Base-by-base conservation (phyloP, 2,797 vertebrate genomes). In the Sandelia bainsii region DNA sequence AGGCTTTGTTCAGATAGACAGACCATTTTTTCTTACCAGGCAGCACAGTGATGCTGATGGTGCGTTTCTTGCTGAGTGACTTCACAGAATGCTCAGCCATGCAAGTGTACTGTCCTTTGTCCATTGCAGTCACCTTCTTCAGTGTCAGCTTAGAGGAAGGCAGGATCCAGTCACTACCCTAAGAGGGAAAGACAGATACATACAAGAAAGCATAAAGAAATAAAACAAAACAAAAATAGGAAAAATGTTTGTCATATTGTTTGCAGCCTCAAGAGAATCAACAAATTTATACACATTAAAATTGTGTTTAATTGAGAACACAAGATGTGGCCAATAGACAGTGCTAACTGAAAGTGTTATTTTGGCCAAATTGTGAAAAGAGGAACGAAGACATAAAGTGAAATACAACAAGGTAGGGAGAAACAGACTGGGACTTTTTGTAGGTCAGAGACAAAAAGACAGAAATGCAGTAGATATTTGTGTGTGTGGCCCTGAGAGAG, bases 61-160 rank as follows among this genome's bases (percentile, higher is more conserved):
- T 91, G 45, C 64, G 86, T 13, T 52, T 93, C 87, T 85, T 94
- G 69, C 4, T 81, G 69, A 96, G 90, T 0, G 81, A 83, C n/a
- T 64, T 56, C 45, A 93, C 62, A 3, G 84, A 68, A 63, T 94
- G 93, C 49, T 85, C 22, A n/a, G 87, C 95, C 4, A 46, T 66
- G 90, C 96, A 96, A 2, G 91, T 93, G 86, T 96, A 96, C 64
- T 23, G 60, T 23, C 95, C 96, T 12, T 64, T 85, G 50, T 94
- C 89, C 16, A 37, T 16, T 0, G 22, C 54, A 0, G 23, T 83
- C 74, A 94, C 73, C 23, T 92, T 91, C 58, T 23, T 74, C 80
- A 96, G 80, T 3, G 51, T 90, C 72, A 96, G 87, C 16, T 68
- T 82, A 1, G 83, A 81, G 6, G 91, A 92, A 0, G 90, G 89